Evolutionary conservation across 2,888 invertebrate species (phyloP).

Genomic region (Drosophila pegasa): DNA sequence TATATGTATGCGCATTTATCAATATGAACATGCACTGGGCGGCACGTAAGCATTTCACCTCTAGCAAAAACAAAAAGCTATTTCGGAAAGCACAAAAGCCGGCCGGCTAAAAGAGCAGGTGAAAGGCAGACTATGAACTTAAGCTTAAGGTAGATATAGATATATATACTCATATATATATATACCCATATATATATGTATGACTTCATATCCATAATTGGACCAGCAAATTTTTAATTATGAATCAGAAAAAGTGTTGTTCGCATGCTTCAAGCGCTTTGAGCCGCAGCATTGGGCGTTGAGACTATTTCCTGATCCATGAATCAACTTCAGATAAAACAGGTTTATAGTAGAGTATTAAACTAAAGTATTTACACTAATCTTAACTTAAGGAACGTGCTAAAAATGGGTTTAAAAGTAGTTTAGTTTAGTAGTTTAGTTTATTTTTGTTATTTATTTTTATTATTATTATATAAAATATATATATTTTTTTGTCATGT

Average conservation of each 20-base stretch:
- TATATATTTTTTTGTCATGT: no score
- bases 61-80: constrained; percentile 3
- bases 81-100: constrained; percentile 41
- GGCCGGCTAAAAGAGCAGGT: constrained; percentile 20
- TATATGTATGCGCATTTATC: not conserved
- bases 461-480: not conserved
- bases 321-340: constrained; percentile 4
- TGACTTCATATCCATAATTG: constrained; percentile 32
- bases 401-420: not conserved
- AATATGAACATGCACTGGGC: constrained; percentile 5
- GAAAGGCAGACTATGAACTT: constrained; percentile 30
- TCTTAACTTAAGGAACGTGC: not conserved
- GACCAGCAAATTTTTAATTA: constrained; percentile 16
- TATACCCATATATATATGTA: not conserved
- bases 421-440: no score
- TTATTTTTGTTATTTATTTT: not conserved
- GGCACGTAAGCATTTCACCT: constrained; percentile 58
- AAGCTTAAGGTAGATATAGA: constrained; percentile 2
- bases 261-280: not conserved
- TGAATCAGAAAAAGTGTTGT: constrained; percentile 26
- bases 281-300: not conserved
- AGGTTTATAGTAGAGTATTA: not conserved
- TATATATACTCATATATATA: not conserved
- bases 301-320: constrained; percentile 2
- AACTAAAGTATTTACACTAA: not conserved